phyloP scores from a whole-genome alignment of 1,140 invertebrate genomes.

The Neodiprion virginianus region DNA sequence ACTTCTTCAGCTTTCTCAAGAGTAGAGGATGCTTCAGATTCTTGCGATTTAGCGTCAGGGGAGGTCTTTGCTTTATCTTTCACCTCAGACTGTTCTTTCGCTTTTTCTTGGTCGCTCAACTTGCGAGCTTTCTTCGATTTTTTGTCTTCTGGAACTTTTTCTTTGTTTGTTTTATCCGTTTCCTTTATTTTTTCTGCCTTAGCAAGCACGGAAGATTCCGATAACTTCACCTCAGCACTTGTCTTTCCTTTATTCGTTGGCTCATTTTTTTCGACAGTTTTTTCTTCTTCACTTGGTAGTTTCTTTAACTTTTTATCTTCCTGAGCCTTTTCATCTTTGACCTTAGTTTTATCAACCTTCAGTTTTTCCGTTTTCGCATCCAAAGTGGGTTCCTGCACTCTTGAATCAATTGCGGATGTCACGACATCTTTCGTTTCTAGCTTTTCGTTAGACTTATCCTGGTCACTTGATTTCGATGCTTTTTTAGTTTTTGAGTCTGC shows the following conservation, averaged over 20 bases:
- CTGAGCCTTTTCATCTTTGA: constrained; percentile 1
- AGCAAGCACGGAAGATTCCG: background rate
- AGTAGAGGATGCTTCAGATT: background rate
- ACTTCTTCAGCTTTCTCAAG: constrained; percentile 20
- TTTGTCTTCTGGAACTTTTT: constrained; percentile 16
- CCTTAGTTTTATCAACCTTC: constrained; percentile 47
- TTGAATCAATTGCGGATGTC: background rate
- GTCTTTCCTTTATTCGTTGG: background rate
- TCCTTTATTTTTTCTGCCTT: background rate
- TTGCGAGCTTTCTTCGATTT: constrained; percentile 4
- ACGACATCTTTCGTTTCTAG: constrained; percentile 10
- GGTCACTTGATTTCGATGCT: constrained; percentile 9
- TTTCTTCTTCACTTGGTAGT: constrained; percentile 11
- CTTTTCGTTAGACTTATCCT: constrained; percentile 13
- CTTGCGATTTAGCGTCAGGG: constrained; percentile 22
- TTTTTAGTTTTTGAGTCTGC: constrained; percentile 20
- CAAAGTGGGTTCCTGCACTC: background rate
- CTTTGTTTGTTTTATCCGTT: background rate
- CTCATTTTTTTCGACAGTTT: constrained; percentile 19
- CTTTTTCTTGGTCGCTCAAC: background rate
- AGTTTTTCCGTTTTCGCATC: constrained; percentile 33
- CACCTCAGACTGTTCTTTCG: constrained; percentile 22
- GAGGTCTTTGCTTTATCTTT: constrained; percentile 9
- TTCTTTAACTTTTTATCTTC: constrained; percentile 11
- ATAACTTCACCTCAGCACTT: background rate